Percentiles rank a stretch among this genome's conserved stretches.
These are phyloP conservation scores for Clarias macrocephalus DNA, from an alignment of 2,113 vertebrate species.

Conservation along the genomic window DNA sequence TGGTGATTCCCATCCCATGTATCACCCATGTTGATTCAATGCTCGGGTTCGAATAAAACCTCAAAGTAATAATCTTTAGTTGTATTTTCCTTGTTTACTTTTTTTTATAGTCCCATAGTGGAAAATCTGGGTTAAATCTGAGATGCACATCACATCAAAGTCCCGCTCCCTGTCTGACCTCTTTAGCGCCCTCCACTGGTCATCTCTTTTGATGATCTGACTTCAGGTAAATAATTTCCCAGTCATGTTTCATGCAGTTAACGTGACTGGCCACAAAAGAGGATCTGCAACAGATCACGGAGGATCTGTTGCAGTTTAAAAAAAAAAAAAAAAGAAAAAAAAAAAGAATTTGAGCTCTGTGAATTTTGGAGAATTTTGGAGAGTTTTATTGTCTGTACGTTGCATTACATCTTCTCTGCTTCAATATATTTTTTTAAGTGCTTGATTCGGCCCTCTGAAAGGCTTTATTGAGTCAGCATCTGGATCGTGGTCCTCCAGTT, in stretches of 20 bases:
- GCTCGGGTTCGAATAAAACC: neutral
- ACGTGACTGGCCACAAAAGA: neutral
- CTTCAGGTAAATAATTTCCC: neutral
- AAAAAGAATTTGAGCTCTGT: no score
- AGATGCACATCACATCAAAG: neutral
- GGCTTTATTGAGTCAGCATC: neutral
- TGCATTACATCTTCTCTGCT: neutral
- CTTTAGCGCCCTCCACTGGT: neutral
- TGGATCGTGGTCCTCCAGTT: neutral
- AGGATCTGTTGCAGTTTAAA: no score
- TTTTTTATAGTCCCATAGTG: neutral
- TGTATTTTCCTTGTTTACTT: neutral
- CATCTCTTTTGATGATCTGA: neutral
- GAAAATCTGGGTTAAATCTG: neutral
- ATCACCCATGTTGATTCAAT: neutral
- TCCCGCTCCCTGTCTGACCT: neutral
- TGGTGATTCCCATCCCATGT: no score
- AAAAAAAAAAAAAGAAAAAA: no score
- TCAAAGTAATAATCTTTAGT: neutral
- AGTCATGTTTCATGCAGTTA: no score
- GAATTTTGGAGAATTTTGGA: no score
- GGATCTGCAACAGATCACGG: neutral
- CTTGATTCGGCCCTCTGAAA: neutral
- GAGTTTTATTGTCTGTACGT: neutral
- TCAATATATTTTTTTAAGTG: neutral